Evolutionary conservation across 1,140 invertebrate genomes (phyloP), one percentile per base, ranked within the genome.

Genomic region (Lutraria rhynchaena): DNA sequence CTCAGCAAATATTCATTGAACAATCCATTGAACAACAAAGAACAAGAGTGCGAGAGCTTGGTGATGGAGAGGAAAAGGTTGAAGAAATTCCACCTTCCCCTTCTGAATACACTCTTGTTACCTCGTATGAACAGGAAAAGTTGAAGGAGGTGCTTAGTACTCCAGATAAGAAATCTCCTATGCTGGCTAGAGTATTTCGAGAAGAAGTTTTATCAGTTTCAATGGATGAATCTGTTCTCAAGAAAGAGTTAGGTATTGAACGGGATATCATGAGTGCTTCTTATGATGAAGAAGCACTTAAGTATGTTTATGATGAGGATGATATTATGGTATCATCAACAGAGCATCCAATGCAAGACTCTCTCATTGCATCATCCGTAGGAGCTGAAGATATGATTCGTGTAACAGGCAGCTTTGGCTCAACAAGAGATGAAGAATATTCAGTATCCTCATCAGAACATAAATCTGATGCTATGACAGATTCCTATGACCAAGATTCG

Each of bases 1-100:
- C 88, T 1, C 86, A 90, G 44, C 88, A 89, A 51, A 91, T 90
- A 37, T 91, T 89, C 77, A 89, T 89, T 74, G 90, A 90, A 76
- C 87, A 90, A 74, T 73, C 65, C 33, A 87, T 88, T 41, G 75
- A 87, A 74, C 71, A 82, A 31, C 41, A 78, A 27, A 65, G 22
- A 61, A 65, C 55, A 78, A 70, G 33, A 67, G 46, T 22, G 51
- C 58, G 31, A 41, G 51, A 73, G 53, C 17, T n/a, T 11, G 75
- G 75, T 24, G 82, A 85, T 53, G 81, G 73, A 15, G 55, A 71
- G 15, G 82, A 81, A 41, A 67, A 81, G 19, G 82, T 73, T 71
- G 74, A 83, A 33, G 87, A 90, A 49, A 57, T 89, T 58, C 91
- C 91, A 46, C 90, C 89, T 24, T 92, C 91, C 31, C 91, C 91